Percentiles rank a stretch among this genome's conserved stretches.
Evolutionary conservation across 1,140 invertebrate species (phyloP).

Genomic region (Drosophila kurseongensis): DNA sequence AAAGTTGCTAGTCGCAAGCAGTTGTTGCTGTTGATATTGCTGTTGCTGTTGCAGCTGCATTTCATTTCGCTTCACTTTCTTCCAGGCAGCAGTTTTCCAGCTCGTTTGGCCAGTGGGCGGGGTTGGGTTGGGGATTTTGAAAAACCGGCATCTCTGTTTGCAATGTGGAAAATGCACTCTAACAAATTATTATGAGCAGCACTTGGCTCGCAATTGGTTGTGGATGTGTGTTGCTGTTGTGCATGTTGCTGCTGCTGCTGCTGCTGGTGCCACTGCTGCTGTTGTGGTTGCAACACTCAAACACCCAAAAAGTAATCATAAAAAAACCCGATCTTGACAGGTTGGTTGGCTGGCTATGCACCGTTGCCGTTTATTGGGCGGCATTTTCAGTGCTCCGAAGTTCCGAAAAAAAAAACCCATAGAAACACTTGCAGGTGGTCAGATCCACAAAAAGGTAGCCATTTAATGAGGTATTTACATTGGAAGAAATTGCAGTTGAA

Average conservation of each 20-base stretch:
- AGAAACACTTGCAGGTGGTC: conserved; percentile 41
- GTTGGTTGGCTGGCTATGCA: conserved; percentile 48
- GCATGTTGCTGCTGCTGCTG: conserved; percentile 17
- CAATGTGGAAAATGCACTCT: conserved; percentile 77
- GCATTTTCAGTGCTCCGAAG: conserved; percentile 28
- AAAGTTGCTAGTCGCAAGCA: conserved; percentile 42
- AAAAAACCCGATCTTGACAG: conserved; percentile 63
- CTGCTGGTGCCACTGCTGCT: conserved; percentile 31
- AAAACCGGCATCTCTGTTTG: conserved; percentile 54
- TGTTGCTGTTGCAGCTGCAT: conserved; percentile 45
- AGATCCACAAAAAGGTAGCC: conserved; percentile 20
- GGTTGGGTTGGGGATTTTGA: conserved; percentile 26
- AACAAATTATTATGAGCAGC: conserved; percentile 78
- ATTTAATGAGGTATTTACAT: conserved; percentile 12
- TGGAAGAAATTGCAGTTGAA: background rate
- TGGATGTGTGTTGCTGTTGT: conserved; percentile 43
- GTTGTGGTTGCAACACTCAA: conserved; percentile 63
- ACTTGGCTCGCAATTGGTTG: conserved; percentile 39
- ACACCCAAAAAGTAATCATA: conserved; percentile 48
- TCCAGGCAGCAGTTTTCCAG: conserved; percentile 57
- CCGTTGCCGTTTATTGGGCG: conserved; percentile 43
- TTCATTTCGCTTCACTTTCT: conserved; percentile 81
- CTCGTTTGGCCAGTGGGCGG: conserved; percentile 34
- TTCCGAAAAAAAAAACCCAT: background rate
- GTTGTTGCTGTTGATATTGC: conserved; percentile 6